Evolutionary conservation across 2,113 vertebrate genomes (phyloP).

Genomic region (Chaenogobius annularis): DNA sequence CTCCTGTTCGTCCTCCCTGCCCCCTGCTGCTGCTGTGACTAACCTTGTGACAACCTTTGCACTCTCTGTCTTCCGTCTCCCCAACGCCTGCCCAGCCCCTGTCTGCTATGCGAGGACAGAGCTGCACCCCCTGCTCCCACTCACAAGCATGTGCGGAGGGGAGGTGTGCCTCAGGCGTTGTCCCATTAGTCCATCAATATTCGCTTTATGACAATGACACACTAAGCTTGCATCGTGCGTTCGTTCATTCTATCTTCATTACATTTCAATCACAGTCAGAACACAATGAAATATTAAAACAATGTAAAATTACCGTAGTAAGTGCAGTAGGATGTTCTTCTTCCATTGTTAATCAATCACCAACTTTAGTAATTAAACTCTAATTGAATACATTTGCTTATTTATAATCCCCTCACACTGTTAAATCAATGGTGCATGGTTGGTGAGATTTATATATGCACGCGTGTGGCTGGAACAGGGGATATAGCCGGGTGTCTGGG

Average conservation of each 20-base stretch:
- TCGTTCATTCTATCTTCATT: slow-evolving; percentile 24
- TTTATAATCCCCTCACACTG: slow-evolving; percentile 65
- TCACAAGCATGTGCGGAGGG: slow-evolving; percentile 15
- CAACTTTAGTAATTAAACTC: slow-evolving; percentile 61
- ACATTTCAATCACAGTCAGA: slow-evolving; percentile 12
- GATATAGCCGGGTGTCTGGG: slow-evolving; percentile 67
- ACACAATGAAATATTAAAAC: background rate
- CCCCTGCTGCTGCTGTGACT: slow-evolving; percentile 59
- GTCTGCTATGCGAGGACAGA: slow-evolving; percentile 62
- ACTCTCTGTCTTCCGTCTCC: slow-evolving; percentile 57
- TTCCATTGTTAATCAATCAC: slow-evolving; percentile 58
- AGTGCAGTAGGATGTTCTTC: background rate
- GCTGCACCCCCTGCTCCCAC: slow-evolving; percentile 55
- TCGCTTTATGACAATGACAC: slow-evolving; percentile 36
- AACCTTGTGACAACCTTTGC: slow-evolving; percentile 94
- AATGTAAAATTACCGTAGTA: background rate
- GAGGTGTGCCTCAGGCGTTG: slow-evolving; percentile 5
- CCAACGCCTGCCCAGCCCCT: slow-evolving; percentile 60
- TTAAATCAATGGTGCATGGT: slow-evolving; percentile 67
- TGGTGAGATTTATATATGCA: slow-evolving; percentile 70
- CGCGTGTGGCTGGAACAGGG: slow-evolving; percentile 49
- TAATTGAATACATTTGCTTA: slow-evolving; percentile 68
- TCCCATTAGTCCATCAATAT: slow-evolving; percentile 34
- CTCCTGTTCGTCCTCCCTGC: slow-evolving; percentile 78
- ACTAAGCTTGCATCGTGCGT: slow-evolving; percentile 12